Evolutionary conservation across 2,888 invertebrate genomes (phyloP), one percentile per base, ranked within the genome.

Genomic region (Nemoura dubitans): DNA sequence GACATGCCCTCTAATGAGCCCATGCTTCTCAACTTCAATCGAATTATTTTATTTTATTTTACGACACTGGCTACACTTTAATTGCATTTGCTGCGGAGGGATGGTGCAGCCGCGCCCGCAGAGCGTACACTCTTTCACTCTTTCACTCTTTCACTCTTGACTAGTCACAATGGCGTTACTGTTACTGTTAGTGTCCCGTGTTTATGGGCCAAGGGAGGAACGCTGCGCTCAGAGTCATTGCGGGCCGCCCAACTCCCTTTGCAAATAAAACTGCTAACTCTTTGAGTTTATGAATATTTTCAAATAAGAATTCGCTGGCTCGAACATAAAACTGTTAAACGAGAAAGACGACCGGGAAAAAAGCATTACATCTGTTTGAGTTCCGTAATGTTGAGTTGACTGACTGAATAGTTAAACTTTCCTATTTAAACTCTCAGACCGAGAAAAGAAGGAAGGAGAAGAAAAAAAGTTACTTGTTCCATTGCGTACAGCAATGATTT

Each of bases 281-380:
- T 59, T 59, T 59, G 59, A 59, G 59, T 59, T 59, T 59, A 59
- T 59, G 59, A 59, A 59, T 59, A 59, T 59, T 59, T 59, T 59
- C 59, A 21, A 59, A 59, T 59, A 59, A 59, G 59, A 21, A 59
- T 59, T 59, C 59, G 59, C 59, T 21, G 59, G 59, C 59, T 59
- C 59, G 59, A 59, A 59, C 59, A 59, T 59, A 59, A 59, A 59
- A 59, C 59, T 59, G 59, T 59, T 59, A 21, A 21, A 59, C 59
- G 59, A 21, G 59, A 59, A 59, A 59, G 59, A 59, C 16, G 16
- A 21, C 14, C 59, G 59, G 59, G 21, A 21, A 59, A 59, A 59
- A 59, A 59, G 59, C 59, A 59, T 59, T 59, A 59, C 59, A 59
- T 59, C 59, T 59, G 59, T 59, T 59, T 59, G 59, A 59, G 59